phyloP scores from a whole-genome alignment of 1,140 invertebrate species.

The Drosophila repletoides region DNA sequence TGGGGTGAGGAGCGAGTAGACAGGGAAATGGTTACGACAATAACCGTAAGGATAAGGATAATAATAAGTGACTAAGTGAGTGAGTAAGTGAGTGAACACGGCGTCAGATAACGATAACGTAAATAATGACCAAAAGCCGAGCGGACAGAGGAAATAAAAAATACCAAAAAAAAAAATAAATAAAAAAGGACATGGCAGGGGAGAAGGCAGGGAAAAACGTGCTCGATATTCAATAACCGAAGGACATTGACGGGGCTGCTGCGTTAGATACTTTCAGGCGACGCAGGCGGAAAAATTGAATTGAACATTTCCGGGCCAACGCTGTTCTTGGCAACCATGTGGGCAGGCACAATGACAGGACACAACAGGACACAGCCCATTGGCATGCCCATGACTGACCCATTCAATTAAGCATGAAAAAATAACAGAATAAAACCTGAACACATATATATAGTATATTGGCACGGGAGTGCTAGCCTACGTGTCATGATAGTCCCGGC shows the following conservation, averaged over 20 bases:
- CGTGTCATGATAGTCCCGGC: conserved; percentile 39
- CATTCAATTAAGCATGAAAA: conserved; percentile 82
- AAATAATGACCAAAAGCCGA: conserved; percentile 62
- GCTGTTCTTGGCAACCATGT: conserved; percentile 49
- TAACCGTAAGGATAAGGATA: conserved; percentile 64
- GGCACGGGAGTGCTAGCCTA: conserved; percentile 2
- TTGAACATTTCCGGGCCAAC: conserved; percentile 68
- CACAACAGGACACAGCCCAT: conserved; percentile 9
- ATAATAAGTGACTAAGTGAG: conserved; percentile 72
- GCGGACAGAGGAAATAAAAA: conserved; percentile 17
- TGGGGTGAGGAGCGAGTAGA: background rate
- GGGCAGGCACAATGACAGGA: conserved; percentile 50
- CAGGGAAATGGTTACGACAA: conserved; percentile 45
- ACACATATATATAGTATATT: too few species aligned
- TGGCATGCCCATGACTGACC: conserved; percentile 67
- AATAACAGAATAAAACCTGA: conserved; percentile 50
- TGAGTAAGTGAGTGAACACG: conserved; percentile 52
- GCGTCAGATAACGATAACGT: conserved; percentile 61
- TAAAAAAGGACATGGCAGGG: background rate
- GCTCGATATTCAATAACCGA: conserved; percentile 78
- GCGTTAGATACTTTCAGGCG: background rate
- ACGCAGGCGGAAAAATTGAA: conserved; percentile 61
- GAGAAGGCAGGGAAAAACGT: conserved; percentile 34
- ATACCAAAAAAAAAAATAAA: conserved; percentile 13
- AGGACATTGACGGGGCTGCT: conserved; percentile 15